phyloP scores from a whole-genome alignment of 2,888 invertebrate genomes.

The Brenthis hecate region DNA sequence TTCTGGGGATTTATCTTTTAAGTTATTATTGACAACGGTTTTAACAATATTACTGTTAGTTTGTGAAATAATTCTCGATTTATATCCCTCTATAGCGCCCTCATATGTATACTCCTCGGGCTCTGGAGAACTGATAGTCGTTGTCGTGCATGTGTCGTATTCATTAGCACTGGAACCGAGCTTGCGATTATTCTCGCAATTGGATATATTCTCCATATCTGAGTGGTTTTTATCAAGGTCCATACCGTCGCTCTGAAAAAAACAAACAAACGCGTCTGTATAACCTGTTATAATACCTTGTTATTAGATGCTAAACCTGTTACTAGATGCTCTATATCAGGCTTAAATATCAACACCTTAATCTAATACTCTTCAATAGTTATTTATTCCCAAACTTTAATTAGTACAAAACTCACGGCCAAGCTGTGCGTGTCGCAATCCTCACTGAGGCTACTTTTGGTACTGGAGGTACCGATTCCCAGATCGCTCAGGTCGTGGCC shows the following conservation, averaged over 20 bases:
- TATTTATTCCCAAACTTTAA: no score
- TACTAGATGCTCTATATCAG: not conserved
- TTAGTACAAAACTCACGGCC: conserved; percentile 72
- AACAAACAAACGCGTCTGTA: conserved; percentile 7
- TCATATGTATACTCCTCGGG: conserved; percentile 93
- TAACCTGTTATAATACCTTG: not conserved
- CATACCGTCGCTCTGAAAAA: conserved; percentile 83
- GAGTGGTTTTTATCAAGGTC: conserved; percentile 81
- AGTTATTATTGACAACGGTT: conserved; percentile 69
- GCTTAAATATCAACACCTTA: no score
- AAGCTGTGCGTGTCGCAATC: conserved; percentile 85
- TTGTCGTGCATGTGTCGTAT: conserved; percentile 87
- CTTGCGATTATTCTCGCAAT: conserved; percentile 74
- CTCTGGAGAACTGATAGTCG: conserved; percentile 86
- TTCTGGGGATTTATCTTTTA: conserved; percentile 75
- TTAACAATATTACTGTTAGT: conserved; percentile 76
- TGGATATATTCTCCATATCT: conserved; percentile 77
- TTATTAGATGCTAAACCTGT: not conserved
- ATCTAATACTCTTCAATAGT: no score
- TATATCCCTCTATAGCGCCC: conserved; percentile 93
- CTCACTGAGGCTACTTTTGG: conserved; percentile 85
- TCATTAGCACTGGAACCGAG: conserved; percentile 80
- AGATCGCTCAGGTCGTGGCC: conserved; percentile 92
- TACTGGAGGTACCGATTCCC: conserved; percentile 87
- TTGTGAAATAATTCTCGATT: conserved; percentile 87